These are phyloP conservation scores for Malurus cyaneus DNA, from an alignment of 2,113 vertebrate species.

Conservation along the genomic window DNA sequence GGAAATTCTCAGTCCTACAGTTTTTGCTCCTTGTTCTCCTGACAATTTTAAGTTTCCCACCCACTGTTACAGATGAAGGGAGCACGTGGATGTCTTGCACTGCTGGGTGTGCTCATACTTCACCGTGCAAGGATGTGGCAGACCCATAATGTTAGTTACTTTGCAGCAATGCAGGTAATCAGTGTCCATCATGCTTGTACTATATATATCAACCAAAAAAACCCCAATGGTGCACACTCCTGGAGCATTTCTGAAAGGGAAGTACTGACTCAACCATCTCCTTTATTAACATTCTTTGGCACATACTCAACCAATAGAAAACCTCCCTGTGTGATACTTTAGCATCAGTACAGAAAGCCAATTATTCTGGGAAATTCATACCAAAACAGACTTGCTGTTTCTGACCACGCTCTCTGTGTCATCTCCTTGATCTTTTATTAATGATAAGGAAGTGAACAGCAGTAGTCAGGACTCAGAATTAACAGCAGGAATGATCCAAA, in stretches of 20 bases:
- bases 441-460: not conserved
- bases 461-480: not conserved
- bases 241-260: not conserved
- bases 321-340: not conserved
- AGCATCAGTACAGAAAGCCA: not conserved
- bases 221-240: not conserved
- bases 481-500: not conserved
- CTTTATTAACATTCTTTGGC: not conserved
- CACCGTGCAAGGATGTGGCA: not conserved
- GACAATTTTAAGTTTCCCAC: not conserved
- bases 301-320: not conserved
- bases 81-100: not conserved
- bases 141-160: not conserved
- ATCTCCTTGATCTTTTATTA: constrained; percentile 5
- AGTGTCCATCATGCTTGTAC: not conserved
- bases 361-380: not conserved
- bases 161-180: not conserved
- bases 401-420: not conserved
- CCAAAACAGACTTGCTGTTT: not conserved
- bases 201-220: not conserved
- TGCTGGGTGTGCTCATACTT: not conserved
- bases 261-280: not conserved
- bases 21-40: not conserved
- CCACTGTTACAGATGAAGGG: not conserved
- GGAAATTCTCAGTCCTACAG: not conserved